Evolutionary conservation across 2,113 vertebrate species (phyloP), one percentile per base, ranked within the genome.

Genomic region (Nipponia nippon): DNA sequence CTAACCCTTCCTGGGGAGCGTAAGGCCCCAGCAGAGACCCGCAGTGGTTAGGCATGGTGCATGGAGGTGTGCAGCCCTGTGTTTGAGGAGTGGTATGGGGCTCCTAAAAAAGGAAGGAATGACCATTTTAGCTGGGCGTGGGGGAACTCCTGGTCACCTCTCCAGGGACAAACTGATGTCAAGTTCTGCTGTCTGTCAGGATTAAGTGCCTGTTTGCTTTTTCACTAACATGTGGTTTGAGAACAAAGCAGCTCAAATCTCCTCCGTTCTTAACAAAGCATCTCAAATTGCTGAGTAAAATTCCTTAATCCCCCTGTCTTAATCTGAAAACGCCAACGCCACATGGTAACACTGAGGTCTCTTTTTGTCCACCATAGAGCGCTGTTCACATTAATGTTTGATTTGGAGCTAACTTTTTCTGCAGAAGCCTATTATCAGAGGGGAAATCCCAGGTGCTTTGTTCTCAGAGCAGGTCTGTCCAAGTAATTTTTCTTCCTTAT

Each of bases 171-270:
- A 98, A 99, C 98, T 96, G 97, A 99, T 99, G 99, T 99, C 98
- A 99, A 98, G 97, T 99, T 98, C 98, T 98, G 98, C 98, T 98
- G 98, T 98, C 98, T 98, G 98, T 98, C 98, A 99, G 98, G 98
- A 99, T 99, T 99, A 99, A 99, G 98, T 97, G 98, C 98, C 97
- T 98, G 98, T 99, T 99, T 99, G 98, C 98, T 98, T 98, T 99
- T 98, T 97, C 94, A 84, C 98, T 98, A 97, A 97, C 98, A 98
- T 97, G 96, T 98, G 98, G 98, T 98, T 98, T 96, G 95, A 97
- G 98, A 98, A 98, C 98, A 98, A 99, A 99, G 98, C 98, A 97
- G 97, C 98, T 98, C 97, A 98, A 98, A 97, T 98, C 98, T 98
- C 97, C 95, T 95, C 97, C 96, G n/a, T 96, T 98, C 97, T 98